These are phyloP conservation scores for Bradysia coprophila DNA, from an alignment of 1,140 invertebrate genomes.

Conservation along the genomic window DNA sequence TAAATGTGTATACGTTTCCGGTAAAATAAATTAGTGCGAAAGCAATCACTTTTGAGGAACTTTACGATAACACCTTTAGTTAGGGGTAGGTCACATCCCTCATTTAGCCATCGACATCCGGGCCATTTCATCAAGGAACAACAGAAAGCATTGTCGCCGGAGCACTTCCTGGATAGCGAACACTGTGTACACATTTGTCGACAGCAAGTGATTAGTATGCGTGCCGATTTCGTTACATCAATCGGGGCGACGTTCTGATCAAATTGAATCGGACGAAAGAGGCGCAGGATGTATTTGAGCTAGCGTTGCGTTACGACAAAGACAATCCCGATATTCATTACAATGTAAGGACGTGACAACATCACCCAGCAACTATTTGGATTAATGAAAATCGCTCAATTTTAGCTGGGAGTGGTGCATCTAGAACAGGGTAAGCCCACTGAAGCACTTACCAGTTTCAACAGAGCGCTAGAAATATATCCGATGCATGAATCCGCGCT, in stretches of 20 bases:
- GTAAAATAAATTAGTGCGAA: no score
- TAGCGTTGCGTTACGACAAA: slow-evolving; percentile 80
- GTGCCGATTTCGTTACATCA: slow-evolving; percentile 96
- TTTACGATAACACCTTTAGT: no score
- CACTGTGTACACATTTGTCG: no score
- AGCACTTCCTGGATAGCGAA: no score
- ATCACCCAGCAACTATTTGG: no score
- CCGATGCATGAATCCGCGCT: slow-evolving; percentile 90
- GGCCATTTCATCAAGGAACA: no score
- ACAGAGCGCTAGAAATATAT: slow-evolving; percentile 82
- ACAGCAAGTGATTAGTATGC: slow-evolving; percentile 90
- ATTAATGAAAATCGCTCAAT: no score
- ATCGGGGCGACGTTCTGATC: slow-evolving; percentile 87
- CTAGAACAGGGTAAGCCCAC: slow-evolving; percentile 81
- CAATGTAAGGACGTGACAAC: slow-evolving; percentile 71
- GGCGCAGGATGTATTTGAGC: slow-evolving; percentile 86
- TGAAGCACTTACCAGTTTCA: slow-evolving; percentile 78
- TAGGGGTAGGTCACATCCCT: no score
- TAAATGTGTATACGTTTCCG: no score
- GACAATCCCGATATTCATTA: slow-evolving; percentile 96
- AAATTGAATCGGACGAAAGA: slow-evolving; percentile 89
- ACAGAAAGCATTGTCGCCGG: no score
- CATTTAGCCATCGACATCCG: no score
- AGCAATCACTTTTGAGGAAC: no score
- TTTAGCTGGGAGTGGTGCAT: slow-evolving; percentile 80